A percentile compares a stretch with the other conserved stretches of the same genome.
Conservation (phyloP, 64 coral and sea anemone species). For the Porites australiensis region DNA sequence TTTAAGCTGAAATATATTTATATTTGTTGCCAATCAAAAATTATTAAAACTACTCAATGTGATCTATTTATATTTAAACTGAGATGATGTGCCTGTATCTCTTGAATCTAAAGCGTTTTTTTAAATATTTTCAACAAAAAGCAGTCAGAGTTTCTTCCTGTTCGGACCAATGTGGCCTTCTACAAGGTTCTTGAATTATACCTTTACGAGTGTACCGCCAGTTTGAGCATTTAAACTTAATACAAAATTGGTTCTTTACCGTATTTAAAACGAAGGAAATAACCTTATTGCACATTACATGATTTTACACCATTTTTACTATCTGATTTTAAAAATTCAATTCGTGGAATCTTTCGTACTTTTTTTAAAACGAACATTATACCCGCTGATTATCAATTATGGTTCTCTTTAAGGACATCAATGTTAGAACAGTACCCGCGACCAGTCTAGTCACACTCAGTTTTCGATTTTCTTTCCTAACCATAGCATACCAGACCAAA, state of each 20-base stretch:
- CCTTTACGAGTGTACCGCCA: too few species aligned
- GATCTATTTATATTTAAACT: conserved; percentile 19
- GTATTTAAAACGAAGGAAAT: not conserved
- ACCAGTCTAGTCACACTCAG: too few species aligned
- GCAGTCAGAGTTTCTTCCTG: too few species aligned
- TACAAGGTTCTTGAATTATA: not conserved
- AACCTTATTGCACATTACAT: too few species aligned
- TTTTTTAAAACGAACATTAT: too few species aligned
- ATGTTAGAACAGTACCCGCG: too few species aligned
- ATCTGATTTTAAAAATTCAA: not conserved
- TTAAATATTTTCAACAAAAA: too few species aligned
- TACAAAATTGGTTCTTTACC: not conserved
- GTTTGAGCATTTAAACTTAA: not conserved
- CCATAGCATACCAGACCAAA: too few species aligned
- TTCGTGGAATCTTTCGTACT: too few species aligned
- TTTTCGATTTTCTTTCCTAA: too few species aligned
- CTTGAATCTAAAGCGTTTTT: not conserved
- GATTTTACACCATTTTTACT: not conserved
- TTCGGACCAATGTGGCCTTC: not conserved
- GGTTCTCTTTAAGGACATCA: too few species aligned
- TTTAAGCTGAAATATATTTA: conserved; percentile 21
- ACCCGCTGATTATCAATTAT: too few species aligned
- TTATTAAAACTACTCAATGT: not conserved
- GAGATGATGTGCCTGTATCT: not conserved
- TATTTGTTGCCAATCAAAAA: not conserved